Percentiles rank a stretch among this genome's conserved stretches.
Evolutionary conservation across 2,888 invertebrate genomes (phyloP).

Genomic region (Limnephilus marmoratus): DNA sequence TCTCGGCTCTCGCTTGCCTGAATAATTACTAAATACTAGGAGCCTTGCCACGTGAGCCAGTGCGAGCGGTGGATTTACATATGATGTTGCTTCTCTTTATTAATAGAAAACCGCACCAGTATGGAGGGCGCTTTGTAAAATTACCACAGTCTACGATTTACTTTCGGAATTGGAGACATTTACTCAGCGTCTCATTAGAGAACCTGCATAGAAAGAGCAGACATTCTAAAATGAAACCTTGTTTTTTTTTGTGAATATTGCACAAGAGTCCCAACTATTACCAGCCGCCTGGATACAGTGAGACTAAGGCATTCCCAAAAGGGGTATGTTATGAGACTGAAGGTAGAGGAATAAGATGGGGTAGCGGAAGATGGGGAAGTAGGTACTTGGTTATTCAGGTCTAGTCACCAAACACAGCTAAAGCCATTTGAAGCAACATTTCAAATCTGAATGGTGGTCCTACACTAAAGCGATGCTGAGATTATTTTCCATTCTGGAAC

Average conservation of each 20-base stretch:
- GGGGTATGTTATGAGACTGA: too few species aligned
- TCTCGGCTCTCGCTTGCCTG: conserved; percentile 32
- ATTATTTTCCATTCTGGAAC: too few species aligned
- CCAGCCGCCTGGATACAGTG: too few species aligned
- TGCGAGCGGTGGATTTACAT: conserved; percentile 45
- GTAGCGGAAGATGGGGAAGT: too few species aligned
- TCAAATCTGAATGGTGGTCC: too few species aligned
- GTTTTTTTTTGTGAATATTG: background rate
- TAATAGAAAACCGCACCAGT: conserved; percentile 55
- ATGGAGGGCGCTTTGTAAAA: conserved; percentile 23
- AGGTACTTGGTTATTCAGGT: too few species aligned
- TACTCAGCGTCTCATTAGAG: background rate
- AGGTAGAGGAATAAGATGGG: too few species aligned
- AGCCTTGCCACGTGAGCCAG: conserved; percentile 33
- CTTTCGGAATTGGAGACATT: background rate
- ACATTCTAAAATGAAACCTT: background rate
- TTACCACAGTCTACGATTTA: conserved; percentile 38
- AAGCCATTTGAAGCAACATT: too few species aligned
- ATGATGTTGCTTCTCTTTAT: conserved; percentile 49
- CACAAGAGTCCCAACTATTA: too few species aligned
- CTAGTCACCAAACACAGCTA: too few species aligned
- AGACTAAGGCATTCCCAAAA: too few species aligned
- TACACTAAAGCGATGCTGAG: too few species aligned
- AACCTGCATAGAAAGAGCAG: background rate
- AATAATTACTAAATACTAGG: conserved; percentile 55